A percentile compares a stretch with the other conserved stretches of the same genome.
Evolutionary conservation across 2,113 vertebrate genomes (phyloP).

Genomic region (Entelurus aequoreus): DNA sequence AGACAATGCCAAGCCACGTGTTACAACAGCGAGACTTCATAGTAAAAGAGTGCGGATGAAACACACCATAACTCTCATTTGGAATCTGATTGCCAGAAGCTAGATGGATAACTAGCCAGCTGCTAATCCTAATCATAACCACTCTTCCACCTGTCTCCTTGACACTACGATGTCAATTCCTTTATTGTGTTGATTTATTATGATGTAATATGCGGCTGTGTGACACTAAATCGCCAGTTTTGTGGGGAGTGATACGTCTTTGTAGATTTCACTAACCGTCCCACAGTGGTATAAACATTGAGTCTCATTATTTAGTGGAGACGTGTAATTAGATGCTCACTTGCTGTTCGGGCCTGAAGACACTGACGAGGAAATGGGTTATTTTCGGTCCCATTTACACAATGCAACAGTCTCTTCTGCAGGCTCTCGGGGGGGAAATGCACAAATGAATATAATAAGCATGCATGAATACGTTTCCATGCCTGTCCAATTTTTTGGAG

Average conservation of each 20-base stretch:
- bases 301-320: constrained; percentile 52
- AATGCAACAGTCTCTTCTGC: neutral
- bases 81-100: too few relatives aligned
- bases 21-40: too few relatives aligned
- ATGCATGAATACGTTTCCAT: neutral
- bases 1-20: too few relatives aligned
- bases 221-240: constrained; percentile 16
- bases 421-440: too few relatives aligned
- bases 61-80: too few relatives aligned
- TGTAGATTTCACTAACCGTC: constrained; percentile 32
- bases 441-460: too few relatives aligned
- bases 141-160: too few relatives aligned
- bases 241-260: neutral
- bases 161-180: too few relatives aligned
- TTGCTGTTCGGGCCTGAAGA: constrained; percentile 45
- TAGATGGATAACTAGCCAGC: too few relatives aligned
- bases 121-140: too few relatives aligned
- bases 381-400: constrained; percentile 38
- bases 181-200: too few relatives aligned
- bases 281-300: constrained; percentile 35
- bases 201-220: constrained; percentile 1
- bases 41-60: too few relatives aligned
- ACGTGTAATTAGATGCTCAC: constrained; percentile 54
- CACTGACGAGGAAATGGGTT: constrained; percentile 17
- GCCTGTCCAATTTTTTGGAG: neutral